Evolutionary conservation across 1,140 invertebrate genomes (phyloP), one percentile per base, ranked within the genome.

Genomic region (Drosophila orosa): DNA sequence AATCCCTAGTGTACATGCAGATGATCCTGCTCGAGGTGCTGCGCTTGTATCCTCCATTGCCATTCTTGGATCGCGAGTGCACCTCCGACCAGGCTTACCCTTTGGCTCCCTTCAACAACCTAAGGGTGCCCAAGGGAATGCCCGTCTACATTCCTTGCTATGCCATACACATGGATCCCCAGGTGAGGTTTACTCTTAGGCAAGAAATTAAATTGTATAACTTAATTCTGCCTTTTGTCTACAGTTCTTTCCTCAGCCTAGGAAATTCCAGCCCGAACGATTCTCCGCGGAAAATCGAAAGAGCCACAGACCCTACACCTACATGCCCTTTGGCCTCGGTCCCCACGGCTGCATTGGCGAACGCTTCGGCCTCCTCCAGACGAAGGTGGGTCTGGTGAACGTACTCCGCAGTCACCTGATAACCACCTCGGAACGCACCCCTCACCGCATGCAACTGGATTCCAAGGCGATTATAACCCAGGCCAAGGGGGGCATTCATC

Each of bases 261-360:
- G 95, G 4, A 90, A 91, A 42, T 97, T 94, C 85, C 89, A 93
- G 56, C 96, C 96, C 0, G 94, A 96, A 73, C 92, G 95, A 66
- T 95, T 95, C 73, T 92, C 91, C 5, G 75, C 93, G 3, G 90
- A 93, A 24, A 91, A 93, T 42, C 92, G 92, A 2, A 92, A 87
- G 78, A 90, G 67, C 74, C 92, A 80, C 55, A 90, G 55, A 59
- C 94, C 91, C 48, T 94, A 93, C 58, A 93, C 94, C 0, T 97
- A 94, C 86, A 91, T 97, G 60, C 96, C 97, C 1, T 98, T 98
- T 80, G 96, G 96, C 7, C 94, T 95, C 55, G 96, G 96, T 15
- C 95, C 95, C 5, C 93, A 96, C 40, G 95, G 94, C 80, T 97
- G 96, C 90, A 96, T 97, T 73, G 96, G 95, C 94, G 92, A 92